Conservation (phyloP, 1,140 invertebrate species). For the Cyclargus thomasi region DNA sequence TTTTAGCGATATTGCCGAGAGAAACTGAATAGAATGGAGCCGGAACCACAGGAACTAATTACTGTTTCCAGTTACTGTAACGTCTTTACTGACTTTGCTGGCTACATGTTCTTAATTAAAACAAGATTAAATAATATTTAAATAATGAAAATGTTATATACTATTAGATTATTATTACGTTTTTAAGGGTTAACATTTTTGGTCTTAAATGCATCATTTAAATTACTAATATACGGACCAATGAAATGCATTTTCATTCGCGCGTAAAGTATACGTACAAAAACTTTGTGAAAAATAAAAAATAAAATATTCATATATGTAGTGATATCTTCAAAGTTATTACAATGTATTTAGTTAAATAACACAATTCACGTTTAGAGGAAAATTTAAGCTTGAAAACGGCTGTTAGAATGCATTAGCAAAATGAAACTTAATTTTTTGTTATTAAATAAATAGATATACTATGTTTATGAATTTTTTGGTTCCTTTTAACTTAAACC, state of each 20-base stretch:
- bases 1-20: not conserved
- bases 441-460: not conserved
- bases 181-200: too few relatives aligned
- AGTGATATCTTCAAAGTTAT: too few relatives aligned
- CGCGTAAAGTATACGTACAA: too few relatives aligned
- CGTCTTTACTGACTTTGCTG: not conserved
- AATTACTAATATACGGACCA: too few relatives aligned
- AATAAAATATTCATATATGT: too few relatives aligned
- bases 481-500: too few relatives aligned
- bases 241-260: too few relatives aligned
- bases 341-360: not conserved
- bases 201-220: too few relatives aligned
- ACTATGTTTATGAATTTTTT: too few relatives aligned
- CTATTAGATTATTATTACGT: too few relatives aligned
- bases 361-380: not conserved
- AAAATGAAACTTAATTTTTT: not conserved
- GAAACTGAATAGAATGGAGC: not conserved
- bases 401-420: not conserved
- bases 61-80: not conserved
- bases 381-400: not conserved
- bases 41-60: not conserved
- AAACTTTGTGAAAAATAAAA: too few relatives aligned
- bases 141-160: too few relatives aligned
- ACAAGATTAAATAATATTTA: not conserved
- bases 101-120: not conserved